These are phyloP conservation scores for Drosophila carrolli DNA, from an alignment of 1,140 invertebrate species.

Conservation along the genomic window DNA sequence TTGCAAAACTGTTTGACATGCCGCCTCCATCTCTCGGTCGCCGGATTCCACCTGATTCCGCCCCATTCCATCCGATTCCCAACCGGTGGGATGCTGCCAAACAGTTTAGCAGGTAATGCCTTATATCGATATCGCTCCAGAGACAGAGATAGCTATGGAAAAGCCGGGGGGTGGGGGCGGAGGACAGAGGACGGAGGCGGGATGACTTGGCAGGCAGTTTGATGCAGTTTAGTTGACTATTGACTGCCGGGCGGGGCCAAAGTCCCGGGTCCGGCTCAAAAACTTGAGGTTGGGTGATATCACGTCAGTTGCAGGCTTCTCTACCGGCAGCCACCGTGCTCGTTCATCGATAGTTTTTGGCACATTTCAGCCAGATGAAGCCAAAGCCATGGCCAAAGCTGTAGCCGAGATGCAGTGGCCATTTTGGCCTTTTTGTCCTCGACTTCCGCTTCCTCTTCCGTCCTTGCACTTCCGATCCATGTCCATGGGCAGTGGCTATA, in stretches of 20 bases:
- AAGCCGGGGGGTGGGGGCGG: not conserved
- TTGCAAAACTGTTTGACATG: slow-evolving; percentile 83
- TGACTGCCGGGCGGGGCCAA: slow-evolving; percentile 64
- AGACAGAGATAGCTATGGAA: slow-evolving; percentile 16
- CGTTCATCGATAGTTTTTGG: slow-evolving; percentile 64
- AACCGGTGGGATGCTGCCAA: slow-evolving; percentile 69
- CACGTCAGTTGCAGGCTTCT: slow-evolving; percentile 70
- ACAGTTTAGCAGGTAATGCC: slow-evolving; percentile 83
- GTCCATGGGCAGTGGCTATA: slow-evolving; percentile 66
- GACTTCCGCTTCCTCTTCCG: slow-evolving; percentile 20
- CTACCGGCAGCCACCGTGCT: slow-evolving; percentile 23
- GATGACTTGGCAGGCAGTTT: slow-evolving; percentile 68
- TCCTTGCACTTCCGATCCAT: slow-evolving; percentile 22
- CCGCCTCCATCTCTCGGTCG: slow-evolving; percentile 40
- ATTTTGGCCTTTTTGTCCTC: slow-evolving; percentile 40
- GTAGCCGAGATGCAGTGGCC: slow-evolving; percentile 13
- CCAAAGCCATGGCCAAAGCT: slow-evolving; percentile 18
- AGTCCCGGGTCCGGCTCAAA: slow-evolving; percentile 41
- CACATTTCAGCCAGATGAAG: slow-evolving; percentile 60
- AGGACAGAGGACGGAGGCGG: not conserved
- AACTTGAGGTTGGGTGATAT: slow-evolving; percentile 60
- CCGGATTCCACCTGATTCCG: slow-evolving; percentile 13
- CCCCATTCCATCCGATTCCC: slow-evolving; percentile 15
- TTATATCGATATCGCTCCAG: slow-evolving; percentile 75
- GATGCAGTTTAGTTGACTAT: slow-evolving; percentile 81